phyloP scores from a whole-genome alignment of 2,113 vertebrate genomes.

The Paratilapia polleni region DNA sequence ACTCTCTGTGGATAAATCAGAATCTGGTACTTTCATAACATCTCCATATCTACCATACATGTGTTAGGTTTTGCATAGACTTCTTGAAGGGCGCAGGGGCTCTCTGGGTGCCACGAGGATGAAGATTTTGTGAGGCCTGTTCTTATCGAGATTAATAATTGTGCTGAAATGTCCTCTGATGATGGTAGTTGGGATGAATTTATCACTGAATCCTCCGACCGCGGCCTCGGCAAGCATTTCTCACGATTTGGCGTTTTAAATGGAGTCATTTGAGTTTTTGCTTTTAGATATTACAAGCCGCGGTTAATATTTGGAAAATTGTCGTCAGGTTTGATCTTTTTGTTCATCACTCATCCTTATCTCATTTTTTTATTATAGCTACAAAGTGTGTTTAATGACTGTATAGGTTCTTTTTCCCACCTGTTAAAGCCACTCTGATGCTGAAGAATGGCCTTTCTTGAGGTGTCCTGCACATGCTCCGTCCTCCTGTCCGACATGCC shows the following conservation, averaged over 20 bases:
- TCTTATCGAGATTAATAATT: slow-evolving; percentile 67
- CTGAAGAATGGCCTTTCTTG: not conserved
- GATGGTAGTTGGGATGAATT: slow-evolving; percentile 32
- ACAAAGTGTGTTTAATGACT: slow-evolving; percentile 5
- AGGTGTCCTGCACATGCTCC: not conserved
- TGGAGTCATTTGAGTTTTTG: slow-evolving; percentile 19
- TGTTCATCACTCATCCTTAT: slow-evolving; percentile 12
- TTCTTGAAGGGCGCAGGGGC: slow-evolving; percentile 40
- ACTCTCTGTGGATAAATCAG: not conserved
- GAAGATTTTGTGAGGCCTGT: slow-evolving; percentile 47
- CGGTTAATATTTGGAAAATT: slow-evolving; percentile 5
- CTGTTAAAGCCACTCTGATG: not conserved
- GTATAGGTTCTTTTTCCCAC: not conserved
- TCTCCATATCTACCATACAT: not conserved
- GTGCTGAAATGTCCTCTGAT: slow-evolving; percentile 51
- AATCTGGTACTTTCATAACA: not conserved
- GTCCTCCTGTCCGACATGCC: not conserved
- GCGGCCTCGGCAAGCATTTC: slow-evolving; percentile 7
- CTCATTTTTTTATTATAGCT: not conserved
- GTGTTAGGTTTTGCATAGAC: not conserved
- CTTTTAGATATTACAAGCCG: slow-evolving; percentile 10
- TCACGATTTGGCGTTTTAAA: slow-evolving; percentile 44
- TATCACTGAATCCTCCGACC: slow-evolving; percentile 22
- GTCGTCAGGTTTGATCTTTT: slow-evolving; percentile 7
- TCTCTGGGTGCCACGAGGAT: slow-evolving; percentile 43